phyloP scores from a whole-genome alignment of 1,140 invertebrate species.

The Listronotus oregonensis region DNA sequence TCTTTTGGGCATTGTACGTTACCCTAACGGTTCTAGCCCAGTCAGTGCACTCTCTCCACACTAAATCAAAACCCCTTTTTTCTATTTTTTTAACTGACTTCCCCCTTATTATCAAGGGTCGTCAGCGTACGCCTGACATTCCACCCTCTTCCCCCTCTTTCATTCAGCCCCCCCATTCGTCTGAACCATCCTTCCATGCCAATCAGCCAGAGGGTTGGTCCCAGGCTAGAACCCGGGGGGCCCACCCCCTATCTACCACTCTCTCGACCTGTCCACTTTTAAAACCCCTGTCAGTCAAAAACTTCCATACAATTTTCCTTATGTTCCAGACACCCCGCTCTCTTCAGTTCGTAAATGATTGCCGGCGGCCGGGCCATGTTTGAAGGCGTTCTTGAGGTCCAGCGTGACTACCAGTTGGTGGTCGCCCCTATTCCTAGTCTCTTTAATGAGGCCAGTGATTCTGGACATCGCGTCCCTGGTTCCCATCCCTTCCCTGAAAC shows the following conservation, averaged over 20 bases:
- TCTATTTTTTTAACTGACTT: conserved; percentile 23
- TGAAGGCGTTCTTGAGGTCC: conserved; percentile 34
- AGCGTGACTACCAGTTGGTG: conserved; percentile 22
- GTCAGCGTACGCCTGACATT: conserved; percentile 31
- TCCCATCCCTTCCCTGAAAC: conserved; percentile 27
- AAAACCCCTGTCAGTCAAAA: conserved; percentile 21
- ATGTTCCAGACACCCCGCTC: background rate
- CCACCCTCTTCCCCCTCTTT: background rate
- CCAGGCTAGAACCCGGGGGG: conserved; percentile 41
- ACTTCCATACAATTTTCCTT: conserved; percentile 6
- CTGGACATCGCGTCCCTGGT: conserved; percentile 21
- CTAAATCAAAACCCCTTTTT: conserved; percentile 18
- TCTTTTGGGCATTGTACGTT: conserved; percentile 35
- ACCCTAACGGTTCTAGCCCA: conserved; percentile 6
- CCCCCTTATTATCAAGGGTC: conserved; percentile 28
- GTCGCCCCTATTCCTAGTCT: too few relatives aligned
- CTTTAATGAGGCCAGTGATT: too few relatives aligned
- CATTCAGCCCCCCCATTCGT: conserved; percentile 17
- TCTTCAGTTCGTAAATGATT: background rate
- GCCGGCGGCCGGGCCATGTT: conserved; percentile 15
- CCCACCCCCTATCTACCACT: conserved; percentile 34
- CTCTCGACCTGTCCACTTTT: conserved; percentile 10
- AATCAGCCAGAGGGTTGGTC: conserved; percentile 37
- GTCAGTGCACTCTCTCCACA: background rate
- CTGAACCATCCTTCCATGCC: conserved; percentile 37